A percentile compares a stretch with the other conserved stretches of the same genome.
Evolutionary conservation across 1,140 invertebrate species (phyloP).

Genomic region (Sinella curviseta): DNA sequence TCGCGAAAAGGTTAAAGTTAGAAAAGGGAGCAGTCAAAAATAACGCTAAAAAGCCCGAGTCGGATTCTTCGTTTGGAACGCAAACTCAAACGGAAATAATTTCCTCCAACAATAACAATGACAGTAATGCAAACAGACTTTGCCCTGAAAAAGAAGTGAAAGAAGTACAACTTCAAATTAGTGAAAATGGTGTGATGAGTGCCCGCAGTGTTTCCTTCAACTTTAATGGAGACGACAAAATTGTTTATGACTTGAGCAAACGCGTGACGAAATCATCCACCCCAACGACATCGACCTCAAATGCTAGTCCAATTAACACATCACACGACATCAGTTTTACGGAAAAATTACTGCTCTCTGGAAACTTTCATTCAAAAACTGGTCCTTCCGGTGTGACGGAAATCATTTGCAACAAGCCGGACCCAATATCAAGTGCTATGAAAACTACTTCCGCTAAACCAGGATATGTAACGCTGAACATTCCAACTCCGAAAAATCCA

Average conservation of each 20-base stretch:
- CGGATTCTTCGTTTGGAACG: background rate
- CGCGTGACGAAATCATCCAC: background rate
- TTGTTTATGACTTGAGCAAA: constrained; percentile 36
- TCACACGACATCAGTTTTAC: background rate
- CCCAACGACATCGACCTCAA: background rate
- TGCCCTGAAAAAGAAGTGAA: constrained; percentile 54
- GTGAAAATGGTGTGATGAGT: constrained; percentile 69
- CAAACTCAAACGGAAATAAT: background rate
- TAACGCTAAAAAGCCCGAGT: background rate
- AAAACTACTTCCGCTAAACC: background rate
- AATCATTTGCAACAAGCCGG: constrained; percentile 3
- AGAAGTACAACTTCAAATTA: constrained; percentile 69
- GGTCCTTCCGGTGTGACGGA: background rate
- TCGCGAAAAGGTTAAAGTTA: background rate
- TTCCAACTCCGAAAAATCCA: background rate
- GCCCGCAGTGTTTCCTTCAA: constrained; percentile 47
- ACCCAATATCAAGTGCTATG: background rate
- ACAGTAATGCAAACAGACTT: background rate
- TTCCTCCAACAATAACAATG: background rate
- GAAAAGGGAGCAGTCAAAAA: no score
- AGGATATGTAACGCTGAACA: background rate
- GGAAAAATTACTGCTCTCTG: constrained; percentile 4
- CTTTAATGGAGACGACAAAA: constrained; percentile 43
- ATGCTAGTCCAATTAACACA: background rate
- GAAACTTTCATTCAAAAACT: background rate